Percentiles rank a stretch among this genome's conserved stretches.
Conservation (phyloP, 2,113 vertebrate species). For the Ariopsis seemanni region DNA sequence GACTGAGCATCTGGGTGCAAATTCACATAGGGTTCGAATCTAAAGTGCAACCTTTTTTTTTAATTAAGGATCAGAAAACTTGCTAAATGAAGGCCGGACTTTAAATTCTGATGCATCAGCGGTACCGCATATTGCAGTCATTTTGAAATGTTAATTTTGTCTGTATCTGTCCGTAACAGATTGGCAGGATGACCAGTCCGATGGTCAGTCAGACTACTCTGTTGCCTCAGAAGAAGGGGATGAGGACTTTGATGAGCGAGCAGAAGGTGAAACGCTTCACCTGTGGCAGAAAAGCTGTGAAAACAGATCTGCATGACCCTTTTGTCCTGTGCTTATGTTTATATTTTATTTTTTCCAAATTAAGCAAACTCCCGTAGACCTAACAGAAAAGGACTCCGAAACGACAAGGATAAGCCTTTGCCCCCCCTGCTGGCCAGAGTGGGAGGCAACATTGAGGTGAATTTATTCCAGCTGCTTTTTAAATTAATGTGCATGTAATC, state of each 20-base stretch:
- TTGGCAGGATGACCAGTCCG: slow-evolving; percentile 98
- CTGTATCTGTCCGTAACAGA: slow-evolving; percentile 68
- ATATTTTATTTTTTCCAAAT: slow-evolving; percentile 13
- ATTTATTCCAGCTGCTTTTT: background rate
- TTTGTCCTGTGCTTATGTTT: background rate
- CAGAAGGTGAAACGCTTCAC: slow-evolving; percentile 78
- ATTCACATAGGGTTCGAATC: background rate
- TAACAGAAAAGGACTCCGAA: slow-evolving; percentile 91
- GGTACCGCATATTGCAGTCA: background rate
- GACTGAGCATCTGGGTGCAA: too few species aligned
- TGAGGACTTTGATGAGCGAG: slow-evolving; percentile 93
- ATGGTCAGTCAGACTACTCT: slow-evolving; percentile 96
- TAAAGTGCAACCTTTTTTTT: background rate
- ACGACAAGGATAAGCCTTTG: slow-evolving; percentile 95
- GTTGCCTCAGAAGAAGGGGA: slow-evolving; percentile 97
- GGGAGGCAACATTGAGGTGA: slow-evolving; percentile 95
- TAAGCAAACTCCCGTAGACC: slow-evolving; percentile 89
- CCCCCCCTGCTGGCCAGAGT: slow-evolving; percentile 97
- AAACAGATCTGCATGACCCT: background rate
- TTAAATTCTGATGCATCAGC: background rate
- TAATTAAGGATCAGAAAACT: background rate
- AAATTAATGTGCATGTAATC: background rate
- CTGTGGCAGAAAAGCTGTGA: background rate
- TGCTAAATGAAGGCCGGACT: background rate
- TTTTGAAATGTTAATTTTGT: background rate